Conservation (phyloP, 2,797 vertebrate species). For the Diceros bicornis region DNA sequence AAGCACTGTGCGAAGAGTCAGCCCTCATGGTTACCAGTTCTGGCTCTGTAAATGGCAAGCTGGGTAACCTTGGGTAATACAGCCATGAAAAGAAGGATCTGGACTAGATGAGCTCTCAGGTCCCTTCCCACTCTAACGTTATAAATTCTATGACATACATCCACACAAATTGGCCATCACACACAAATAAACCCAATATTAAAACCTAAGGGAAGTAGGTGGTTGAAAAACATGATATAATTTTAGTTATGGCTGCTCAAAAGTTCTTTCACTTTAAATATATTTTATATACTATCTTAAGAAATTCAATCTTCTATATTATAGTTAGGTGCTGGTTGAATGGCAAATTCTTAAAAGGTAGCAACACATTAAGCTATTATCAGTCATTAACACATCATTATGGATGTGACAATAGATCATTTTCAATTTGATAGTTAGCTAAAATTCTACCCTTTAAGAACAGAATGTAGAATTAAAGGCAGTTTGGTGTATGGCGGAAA, state of each 20-base stretch:
- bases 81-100: background rate
- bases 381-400: constrained; percentile 57
- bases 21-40: background rate
- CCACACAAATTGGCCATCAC: background rate
- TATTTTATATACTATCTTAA: constrained; percentile 4
- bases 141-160: constrained; percentile 31
- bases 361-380: constrained; percentile 44
- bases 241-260: background rate
- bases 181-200: background rate
- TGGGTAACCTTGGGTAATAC: background rate
- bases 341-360: constrained; percentile 64
- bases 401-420: constrained; percentile 38
- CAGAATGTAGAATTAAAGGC: background rate
- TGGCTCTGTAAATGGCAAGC: constrained; percentile 39
- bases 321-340: background rate
- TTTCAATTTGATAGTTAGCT: constrained; percentile 64
- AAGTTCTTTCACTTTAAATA: background rate
- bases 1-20: background rate
- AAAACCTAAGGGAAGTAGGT: background rate
- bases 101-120: background rate
- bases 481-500: background rate
- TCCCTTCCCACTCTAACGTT: background rate
- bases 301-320: constrained; percentile 59
- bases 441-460: constrained; percentile 49
- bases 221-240: background rate